phyloP scores from a whole-genome alignment of 2,797 vertebrate genomes.

The Erithacus rubecula region DNA sequence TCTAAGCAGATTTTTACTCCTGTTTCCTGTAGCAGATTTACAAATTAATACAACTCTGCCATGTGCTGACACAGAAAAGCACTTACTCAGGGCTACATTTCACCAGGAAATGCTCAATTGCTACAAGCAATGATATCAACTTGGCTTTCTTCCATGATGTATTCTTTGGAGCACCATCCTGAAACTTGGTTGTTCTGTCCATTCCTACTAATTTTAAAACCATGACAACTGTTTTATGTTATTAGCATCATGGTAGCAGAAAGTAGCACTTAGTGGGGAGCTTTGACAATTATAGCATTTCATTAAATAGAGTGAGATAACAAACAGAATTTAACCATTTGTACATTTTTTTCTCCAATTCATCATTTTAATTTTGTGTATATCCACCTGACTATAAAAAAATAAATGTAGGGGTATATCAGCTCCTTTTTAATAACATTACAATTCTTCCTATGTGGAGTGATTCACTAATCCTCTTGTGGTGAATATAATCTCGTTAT shows the following conservation, averaged over 20 bases:
- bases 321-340: not conserved
- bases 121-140: not conserved
- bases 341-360: not conserved
- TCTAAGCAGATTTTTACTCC: not conserved
- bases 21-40: not conserved
- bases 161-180: not conserved
- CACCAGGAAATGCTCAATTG: not conserved
- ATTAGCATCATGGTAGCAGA: not conserved
- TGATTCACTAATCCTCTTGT: not conserved
- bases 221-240: not conserved
- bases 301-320: not conserved
- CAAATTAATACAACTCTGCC: not conserved
- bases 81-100: not conserved
- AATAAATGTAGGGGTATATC: not conserved
- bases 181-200: not conserved
- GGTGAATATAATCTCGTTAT: not conserved
- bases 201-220: not conserved
- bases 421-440: not conserved
- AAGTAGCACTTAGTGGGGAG: not conserved
- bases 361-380: not conserved
- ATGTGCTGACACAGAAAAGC: not conserved
- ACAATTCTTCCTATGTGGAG: not conserved
- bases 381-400: not conserved
- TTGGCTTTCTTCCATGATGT: fast-evolving
- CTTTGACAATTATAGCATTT: not conserved